Percentiles rank a stretch among this genome's conserved stretches.
phyloP scores from a whole-genome alignment of 2,888 invertebrate species.

The Pristionchus japonicus region DNA sequence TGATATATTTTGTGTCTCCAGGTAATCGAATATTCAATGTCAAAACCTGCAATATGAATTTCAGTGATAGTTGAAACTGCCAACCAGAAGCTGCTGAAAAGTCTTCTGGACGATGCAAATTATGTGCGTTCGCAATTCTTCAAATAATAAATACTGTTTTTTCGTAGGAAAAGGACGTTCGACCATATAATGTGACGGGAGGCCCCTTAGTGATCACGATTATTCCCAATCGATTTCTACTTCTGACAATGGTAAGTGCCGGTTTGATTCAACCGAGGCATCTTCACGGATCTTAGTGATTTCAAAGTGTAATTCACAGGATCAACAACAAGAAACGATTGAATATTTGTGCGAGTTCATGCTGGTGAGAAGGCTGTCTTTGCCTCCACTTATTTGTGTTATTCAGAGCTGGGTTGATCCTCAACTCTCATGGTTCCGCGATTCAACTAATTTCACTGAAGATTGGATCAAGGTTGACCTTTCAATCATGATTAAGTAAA shows the following conservation, averaged over 20 bases:
- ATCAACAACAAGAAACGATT: constrained; percentile 64
- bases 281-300: too few relatives aligned
- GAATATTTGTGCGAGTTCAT: constrained; percentile 60
- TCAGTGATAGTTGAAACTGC: constrained; percentile 5
- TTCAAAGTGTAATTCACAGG: constrained; percentile 37
- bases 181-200: constrained; percentile 31
- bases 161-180: constrained; percentile 16
- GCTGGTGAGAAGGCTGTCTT: constrained; percentile 47
- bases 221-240: constrained; percentile 58
- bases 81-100: constrained; percentile 22
- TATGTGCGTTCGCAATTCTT: constrained; percentile 36
- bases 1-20: neutral
- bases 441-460: neutral
- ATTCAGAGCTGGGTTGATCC: constrained; percentile 46
- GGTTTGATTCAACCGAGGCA: too few relatives aligned
- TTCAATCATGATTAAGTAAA: neutral
- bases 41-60: too few relatives aligned
- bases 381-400: too few relatives aligned
- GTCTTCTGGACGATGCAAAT: neutral
- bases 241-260: constrained; percentile 53
- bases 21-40: neutral
- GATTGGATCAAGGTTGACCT: constrained; percentile 43
- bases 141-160: too few relatives aligned
- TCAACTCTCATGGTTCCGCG: constrained; percentile 33
- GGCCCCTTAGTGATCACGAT: constrained; percentile 53